Percentiles rank a stretch among this genome's conserved stretches.
These are phyloP conservation scores for Brenthis hecate DNA, from an alignment of 2,888 invertebrate species.

Conservation along the genomic window DNA sequence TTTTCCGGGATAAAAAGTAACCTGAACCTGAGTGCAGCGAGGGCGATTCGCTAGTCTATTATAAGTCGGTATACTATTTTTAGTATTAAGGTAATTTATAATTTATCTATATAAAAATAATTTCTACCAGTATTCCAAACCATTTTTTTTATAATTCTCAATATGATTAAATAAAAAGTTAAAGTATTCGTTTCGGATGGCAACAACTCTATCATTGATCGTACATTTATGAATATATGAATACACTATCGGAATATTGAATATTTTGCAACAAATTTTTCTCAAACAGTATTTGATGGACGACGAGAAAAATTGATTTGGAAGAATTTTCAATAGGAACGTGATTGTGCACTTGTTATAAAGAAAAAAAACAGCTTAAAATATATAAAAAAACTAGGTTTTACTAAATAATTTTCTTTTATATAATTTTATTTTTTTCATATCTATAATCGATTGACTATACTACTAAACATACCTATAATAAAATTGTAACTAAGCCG, in stretches of 20 bases:
- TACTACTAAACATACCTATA: too few species aligned
- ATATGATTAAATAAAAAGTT: too few species aligned
- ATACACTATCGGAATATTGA: conserved; percentile 5
- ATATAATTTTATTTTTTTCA: too few species aligned
- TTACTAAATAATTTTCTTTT: neutral
- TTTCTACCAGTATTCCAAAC: too few species aligned
- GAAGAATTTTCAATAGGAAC: conserved; percentile 14
- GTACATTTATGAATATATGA: neutral
- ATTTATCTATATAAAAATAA: too few species aligned
- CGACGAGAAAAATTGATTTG: conserved; percentile 18
- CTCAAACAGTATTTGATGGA: conserved; percentile 13
- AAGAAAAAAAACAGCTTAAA: conserved; percentile 12
- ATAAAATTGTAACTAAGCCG: too few species aligned
- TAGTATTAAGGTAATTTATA: neutral
- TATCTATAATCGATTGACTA: too few species aligned
- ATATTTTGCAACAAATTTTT: conserved; percentile 10
- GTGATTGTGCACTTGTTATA: conserved; percentile 21
- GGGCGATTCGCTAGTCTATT: too few species aligned
- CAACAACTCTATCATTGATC: neutral
- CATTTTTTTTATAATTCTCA: too few species aligned
- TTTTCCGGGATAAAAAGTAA: too few species aligned
- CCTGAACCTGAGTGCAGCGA: too few species aligned
- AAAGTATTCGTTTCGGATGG: neutral
- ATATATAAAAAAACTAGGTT: neutral
- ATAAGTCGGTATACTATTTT: neutral